Evolutionary conservation across 2,888 invertebrate species (phyloP).

Genomic region (Allophyes oxyacanthae): DNA sequence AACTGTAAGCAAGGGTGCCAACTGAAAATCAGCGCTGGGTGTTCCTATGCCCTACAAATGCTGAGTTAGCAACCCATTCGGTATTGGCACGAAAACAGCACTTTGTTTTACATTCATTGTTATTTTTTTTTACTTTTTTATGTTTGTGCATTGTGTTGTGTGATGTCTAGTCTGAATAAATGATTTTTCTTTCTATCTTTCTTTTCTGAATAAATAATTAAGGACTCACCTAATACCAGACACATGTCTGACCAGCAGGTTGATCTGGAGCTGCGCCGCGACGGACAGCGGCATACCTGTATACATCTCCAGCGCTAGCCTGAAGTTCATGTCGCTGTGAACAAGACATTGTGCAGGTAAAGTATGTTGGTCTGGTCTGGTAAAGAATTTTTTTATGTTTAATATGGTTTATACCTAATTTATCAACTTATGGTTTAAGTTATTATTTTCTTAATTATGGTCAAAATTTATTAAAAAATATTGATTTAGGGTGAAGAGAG

Average conservation of each 20-base stretch:
- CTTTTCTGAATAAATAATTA: too few relatives aligned
- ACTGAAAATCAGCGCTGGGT: too few relatives aligned
- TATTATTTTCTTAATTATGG: conserved; percentile 82
- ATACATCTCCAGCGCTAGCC: conserved; percentile 92
- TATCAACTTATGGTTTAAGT: conserved; percentile 82
- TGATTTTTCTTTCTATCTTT: too few relatives aligned
- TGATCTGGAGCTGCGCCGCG: conserved; percentile 94
- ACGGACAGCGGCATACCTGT: conserved; percentile 94
- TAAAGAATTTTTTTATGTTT: conserved; percentile 75
- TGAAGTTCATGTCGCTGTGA: conserved; percentile 90
- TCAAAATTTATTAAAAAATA: conserved; percentile 74
- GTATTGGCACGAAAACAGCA: too few relatives aligned
- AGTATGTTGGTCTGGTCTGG: too few relatives aligned
- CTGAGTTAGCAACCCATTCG: too few relatives aligned
- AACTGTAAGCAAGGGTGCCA: too few relatives aligned
- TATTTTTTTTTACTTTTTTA: too few relatives aligned
- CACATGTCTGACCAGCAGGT: conserved; percentile 81
- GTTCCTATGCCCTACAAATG: too few relatives aligned
- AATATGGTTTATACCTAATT: conserved; percentile 89
- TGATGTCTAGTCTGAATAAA: too few relatives aligned
- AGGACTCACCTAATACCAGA: conserved; percentile 73
- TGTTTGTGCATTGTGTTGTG: too few relatives aligned
- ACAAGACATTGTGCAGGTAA: not conserved
- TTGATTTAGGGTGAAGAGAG: conserved; percentile 87
- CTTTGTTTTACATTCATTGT: too few relatives aligned